Evolutionary conservation across 1,140 invertebrate species (phyloP), one percentile per base, ranked within the genome.

Genomic region (Hyles vespertilio): DNA sequence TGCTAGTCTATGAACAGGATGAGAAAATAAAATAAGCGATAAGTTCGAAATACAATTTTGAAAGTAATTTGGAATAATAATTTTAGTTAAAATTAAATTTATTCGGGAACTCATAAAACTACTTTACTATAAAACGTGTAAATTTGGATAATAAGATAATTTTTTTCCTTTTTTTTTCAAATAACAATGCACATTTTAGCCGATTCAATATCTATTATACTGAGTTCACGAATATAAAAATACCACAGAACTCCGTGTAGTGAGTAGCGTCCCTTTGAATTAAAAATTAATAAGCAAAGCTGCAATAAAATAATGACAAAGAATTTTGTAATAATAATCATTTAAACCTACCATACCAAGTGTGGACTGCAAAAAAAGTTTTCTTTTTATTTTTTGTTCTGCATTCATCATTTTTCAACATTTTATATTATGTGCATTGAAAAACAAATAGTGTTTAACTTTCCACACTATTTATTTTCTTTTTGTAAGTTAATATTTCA

Each of bases 291-390:
- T 44, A 43, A 54, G 43, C 36, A 22, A 62, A 43, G 45, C 51
- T 36, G 36, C 8, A 40, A 40, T 40, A 5, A 60, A 48, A 49
- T 44, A 50, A 56, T 57, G 56, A 46, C 7, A 51, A 67, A 59
- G 11, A 63, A 45, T 53, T 54, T 32, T 54, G 22, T 22, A 45
- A 43, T 36, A 56, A 61, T 61, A 63, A 56, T 43, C 63, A 58
- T 61, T 58, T 65, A 66, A 60, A 84, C 81, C 67, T 82, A 84
- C 81, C 81, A 77, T 74, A 69, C 52, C 78, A 77, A 70, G 72
- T 59, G 65, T 69, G 74, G 69, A 68, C 81, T 84, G 80, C 51
- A 81, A 79, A 66, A 70, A 68, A 70, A 69, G 22, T 22, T 22
- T 22, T 22, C n/a, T 5, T 48, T n/a, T 48, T 11, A 10, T 10